Base-by-base conservation (phyloP, 2,113 vertebrate genomes). In the Aspidoscelis tigris region DNA sequence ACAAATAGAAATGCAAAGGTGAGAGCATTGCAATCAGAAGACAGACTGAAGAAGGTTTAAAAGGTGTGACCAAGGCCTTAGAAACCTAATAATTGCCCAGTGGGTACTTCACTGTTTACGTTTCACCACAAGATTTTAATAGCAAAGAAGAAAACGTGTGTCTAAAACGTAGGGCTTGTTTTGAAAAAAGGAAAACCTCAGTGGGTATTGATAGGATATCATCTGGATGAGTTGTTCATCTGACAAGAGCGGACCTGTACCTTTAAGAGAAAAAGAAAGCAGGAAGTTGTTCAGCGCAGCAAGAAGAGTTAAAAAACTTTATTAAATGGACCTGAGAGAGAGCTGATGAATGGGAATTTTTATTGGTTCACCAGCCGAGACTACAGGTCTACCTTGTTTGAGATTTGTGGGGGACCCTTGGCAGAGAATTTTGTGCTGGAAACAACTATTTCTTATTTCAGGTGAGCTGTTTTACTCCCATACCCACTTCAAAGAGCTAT, bases 231-330 rank as follows among this genome's bases (percentile, higher is more conserved):
- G 47, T 50, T 50, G 5, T 50, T 9, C 8, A 50, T 50, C 47
- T 50, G 47, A 5, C 8, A 33, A 33, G 47, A 50, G 47, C 24
- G 7, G 0, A 6, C 14, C 69, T 92, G 92, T 44, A 21, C 76
- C 91, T 84, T 90, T 81, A 90, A 91, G 92, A 81, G 79, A 58
- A 86, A 11, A 58, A 72, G 68, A 0, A 90, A 90, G 84, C 86
- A 86, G 92, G 90, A 90, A 84, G 86, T 68, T 8, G 53, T 72
- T 41, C 8, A 6, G 22, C 5, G 47, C 64, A 2, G n/a, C 33
- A 3, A 3, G 61, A 16, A 43, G 5, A n/a, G 65, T 47, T 80
- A 21, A 26, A 0, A 0, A 22, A 50, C 24, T 82, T 9, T 33
- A 65, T 2, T 11, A 55, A 2, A 39, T 1, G 71, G 2, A 50